Evolutionary conservation across 2,888 invertebrate species (phyloP).

Genomic region (Mythimna impura): DNA sequence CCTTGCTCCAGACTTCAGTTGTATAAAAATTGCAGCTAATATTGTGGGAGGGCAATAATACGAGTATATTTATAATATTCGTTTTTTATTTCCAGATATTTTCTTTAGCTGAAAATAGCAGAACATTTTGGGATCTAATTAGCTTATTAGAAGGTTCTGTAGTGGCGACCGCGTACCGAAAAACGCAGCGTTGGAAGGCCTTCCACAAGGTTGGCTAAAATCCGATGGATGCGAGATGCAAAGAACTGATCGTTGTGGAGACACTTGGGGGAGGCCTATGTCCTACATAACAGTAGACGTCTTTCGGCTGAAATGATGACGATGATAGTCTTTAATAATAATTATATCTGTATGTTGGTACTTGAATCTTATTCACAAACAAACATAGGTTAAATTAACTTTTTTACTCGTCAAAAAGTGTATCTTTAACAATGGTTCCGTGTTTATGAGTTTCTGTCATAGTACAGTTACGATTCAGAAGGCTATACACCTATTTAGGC

Average conservation of each 20-base stretch:
- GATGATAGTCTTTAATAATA: background rate
- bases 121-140: too few species aligned
- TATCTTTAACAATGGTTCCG: constrained; percentile 50
- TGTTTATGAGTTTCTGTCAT: constrained; percentile 28
- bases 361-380: constrained; percentile 17
- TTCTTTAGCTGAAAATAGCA: too few species aligned
- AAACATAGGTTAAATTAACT: constrained; percentile 49
- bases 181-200: too few species aligned
- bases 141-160: too few species aligned
- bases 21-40: constrained; percentile 53
- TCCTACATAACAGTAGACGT: too few species aligned
- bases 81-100: background rate
- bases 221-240: too few species aligned
- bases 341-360: background rate
- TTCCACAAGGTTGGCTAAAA: too few species aligned
- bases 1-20: constrained; percentile 57
- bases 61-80: background rate
- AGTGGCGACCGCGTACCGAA: too few species aligned
- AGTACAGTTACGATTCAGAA: constrained; percentile 19
- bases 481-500: background rate
- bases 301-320: too few species aligned
- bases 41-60: constrained; percentile 14
- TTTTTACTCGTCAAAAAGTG: constrained; percentile 46
- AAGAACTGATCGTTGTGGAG: too few species aligned
- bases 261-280: too few species aligned